A percentile compares a stretch with the other conserved stretches of the same genome.
Evolutionary conservation across 2,797 vertebrate genomes (phyloP).

Genomic region (Varecia variegata): DNA sequence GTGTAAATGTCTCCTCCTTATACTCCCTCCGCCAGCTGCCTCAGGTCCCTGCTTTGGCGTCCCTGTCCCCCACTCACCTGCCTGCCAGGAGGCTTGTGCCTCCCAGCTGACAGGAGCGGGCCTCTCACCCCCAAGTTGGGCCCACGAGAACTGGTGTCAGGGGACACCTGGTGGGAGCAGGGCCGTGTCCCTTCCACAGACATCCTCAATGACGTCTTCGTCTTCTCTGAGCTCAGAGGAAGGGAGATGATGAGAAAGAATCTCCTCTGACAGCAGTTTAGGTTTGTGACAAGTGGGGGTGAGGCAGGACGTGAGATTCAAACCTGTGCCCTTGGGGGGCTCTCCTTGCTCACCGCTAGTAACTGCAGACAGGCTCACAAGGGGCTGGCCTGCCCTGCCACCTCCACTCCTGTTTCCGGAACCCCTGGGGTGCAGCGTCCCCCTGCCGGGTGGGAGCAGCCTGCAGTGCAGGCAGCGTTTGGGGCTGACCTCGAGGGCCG

Average conservation of each 20-base stretch:
- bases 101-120: background rate
- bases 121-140: background rate
- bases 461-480: background rate
- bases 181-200: background rate
- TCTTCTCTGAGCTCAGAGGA: background rate
- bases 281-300: slow-evolving; percentile 16
- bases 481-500: background rate
- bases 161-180: background rate
- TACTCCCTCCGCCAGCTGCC: no score
- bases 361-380: background rate
- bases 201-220: background rate
- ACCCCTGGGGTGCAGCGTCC: no score
- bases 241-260: slow-evolving; percentile 29
- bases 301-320: background rate
- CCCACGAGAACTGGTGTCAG: background rate
- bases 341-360: background rate
- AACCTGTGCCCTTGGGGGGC: background rate
- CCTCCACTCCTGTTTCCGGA: background rate
- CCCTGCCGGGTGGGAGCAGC: background rate
- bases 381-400: background rate
- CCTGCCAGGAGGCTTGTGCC: background rate
- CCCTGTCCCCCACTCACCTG: background rate
- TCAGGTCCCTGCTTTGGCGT: background rate
- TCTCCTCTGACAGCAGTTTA: background rate
- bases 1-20: background rate